Percentiles rank a stretch among this genome's conserved stretches.
Evolutionary conservation across 2,113 vertebrate species (phyloP).

Genomic region (Pseudorectes ferrugineus): DNA sequence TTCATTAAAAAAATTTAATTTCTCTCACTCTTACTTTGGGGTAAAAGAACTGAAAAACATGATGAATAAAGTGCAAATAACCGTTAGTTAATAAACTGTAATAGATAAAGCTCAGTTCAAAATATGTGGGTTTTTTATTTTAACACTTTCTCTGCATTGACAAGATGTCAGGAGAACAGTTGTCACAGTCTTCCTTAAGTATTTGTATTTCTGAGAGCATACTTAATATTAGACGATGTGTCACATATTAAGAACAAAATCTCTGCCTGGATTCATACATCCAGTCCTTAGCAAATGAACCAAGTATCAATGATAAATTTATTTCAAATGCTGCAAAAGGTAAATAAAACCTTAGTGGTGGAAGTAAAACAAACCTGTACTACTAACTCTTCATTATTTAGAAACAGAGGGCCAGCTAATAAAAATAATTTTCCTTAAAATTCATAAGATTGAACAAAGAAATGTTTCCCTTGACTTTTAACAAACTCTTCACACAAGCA

Average conservation of each 20-base stretch:
- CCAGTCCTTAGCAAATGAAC: not conserved
- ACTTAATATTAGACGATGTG: not conserved
- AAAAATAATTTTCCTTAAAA: not conserved
- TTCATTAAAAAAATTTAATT: not conserved
- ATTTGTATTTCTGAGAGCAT: not conserved
- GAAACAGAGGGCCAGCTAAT: not conserved
- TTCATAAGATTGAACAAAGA: not conserved
- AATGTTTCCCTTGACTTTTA: not conserved
- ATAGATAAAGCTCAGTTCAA: not conserved
- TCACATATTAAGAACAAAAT: not conserved
- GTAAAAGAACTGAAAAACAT: not conserved
- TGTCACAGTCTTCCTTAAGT: not conserved
- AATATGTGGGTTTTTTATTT: not conserved
- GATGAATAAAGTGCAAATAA: not conserved
- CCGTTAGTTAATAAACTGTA: not conserved
- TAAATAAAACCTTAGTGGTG: not conserved
- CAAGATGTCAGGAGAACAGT: not conserved
- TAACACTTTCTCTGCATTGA: not conserved
- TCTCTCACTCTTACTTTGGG: not conserved
- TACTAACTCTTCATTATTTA: not conserved
- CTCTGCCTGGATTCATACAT: not conserved
- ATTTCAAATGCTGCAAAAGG: not conserved
- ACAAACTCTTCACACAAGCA: not conserved
- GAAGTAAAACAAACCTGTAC: not conserved
- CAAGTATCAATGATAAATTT: not conserved